Evolutionary conservation across 1,140 invertebrate genomes (phyloP), one percentile per base, ranked within the genome.

Genomic region (Andricus grossulariae): DNA sequence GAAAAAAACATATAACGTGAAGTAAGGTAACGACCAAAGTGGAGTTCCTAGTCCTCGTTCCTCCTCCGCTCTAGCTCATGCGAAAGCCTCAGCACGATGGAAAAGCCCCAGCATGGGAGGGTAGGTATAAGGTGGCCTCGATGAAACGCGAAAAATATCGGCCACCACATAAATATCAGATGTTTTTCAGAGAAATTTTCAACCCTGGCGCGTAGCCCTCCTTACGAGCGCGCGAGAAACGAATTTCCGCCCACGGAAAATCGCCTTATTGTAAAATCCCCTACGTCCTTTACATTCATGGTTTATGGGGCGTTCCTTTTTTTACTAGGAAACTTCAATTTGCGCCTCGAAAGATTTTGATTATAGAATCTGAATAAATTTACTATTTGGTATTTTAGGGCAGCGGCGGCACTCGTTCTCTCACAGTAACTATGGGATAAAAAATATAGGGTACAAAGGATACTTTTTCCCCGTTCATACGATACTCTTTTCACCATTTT

Each of bases 141-240:
- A 66, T 66, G 57, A 66, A 66, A 66, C 57, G 57, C 25, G 25
- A 39, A 66, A 66, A 66, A 66, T 66, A 66, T 66, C 57, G 57
- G 57, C 57, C 57, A 66, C 57, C 21, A 39, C 57, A 66, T 66
- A 66, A 66, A 66, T 66, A 66, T 66, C 57, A 66, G 57, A 66
- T 66, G 57, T 66, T 66, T 66, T 66, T 66, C 25, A 15, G 57
- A 66, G 25, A 66, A 66, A 66, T 66, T 66, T 66, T 66, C 57
- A 66, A 66, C 57, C 57, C 57, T 66, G 57, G 57, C 57, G 57
- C 57, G 21, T 66, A 39, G 32, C 57, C 57, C 19, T 66, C 21
- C 21, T 7, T 16, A 66, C 10, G 32, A 18, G 55, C 13, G 55
- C 32, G 21, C 57, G 57, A 66, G 25, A 32, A 66, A 21, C 57